Evolutionary conservation across 2,797 vertebrate species (phyloP).

Genomic region (Lepilemur septentrionalis): DNA sequence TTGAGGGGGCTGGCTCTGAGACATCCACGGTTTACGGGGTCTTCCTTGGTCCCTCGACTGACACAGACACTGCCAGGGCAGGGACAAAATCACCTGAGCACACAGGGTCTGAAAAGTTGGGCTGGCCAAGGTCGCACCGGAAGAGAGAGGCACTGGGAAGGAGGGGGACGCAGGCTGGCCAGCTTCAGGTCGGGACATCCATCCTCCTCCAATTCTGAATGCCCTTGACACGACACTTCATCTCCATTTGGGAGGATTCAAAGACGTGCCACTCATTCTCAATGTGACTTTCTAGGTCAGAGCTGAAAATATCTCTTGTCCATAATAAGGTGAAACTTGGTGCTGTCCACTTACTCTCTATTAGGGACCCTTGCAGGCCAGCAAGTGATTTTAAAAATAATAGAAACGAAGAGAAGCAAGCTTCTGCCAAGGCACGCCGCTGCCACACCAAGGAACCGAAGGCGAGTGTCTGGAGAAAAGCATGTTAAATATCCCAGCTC

Average conservation of each 20-base stretch:
- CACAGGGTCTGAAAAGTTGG: neutral
- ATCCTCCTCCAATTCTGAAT: neutral
- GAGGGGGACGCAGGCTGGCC: neutral
- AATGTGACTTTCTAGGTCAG: conserved; percentile 44
- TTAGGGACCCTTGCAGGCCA: neutral
- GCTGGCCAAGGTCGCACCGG: neutral
- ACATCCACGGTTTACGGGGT: rapidly evolving
- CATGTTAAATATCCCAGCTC: neutral
- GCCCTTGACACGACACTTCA: neutral
- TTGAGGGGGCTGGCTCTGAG: neutral
- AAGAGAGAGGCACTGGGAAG: neutral
- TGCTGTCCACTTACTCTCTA: neutral
- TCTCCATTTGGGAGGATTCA: conserved; percentile 34
- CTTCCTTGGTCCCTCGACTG: neutral
- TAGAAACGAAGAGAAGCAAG: neutral
- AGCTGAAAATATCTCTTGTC: conserved; percentile 39
- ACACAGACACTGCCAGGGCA: neutral
- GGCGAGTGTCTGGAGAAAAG: neutral
- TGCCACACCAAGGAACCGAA: neutral
- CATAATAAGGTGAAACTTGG: neutral
- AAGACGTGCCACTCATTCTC: neutral
- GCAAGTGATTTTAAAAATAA: conserved; percentile 18
- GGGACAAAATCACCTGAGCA: neutral
- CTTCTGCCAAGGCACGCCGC: neutral
- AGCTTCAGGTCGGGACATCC: neutral